Evolutionary conservation across 2,113 vertebrate species (phyloP).

Genomic region (Thomomys bottae): DNA sequence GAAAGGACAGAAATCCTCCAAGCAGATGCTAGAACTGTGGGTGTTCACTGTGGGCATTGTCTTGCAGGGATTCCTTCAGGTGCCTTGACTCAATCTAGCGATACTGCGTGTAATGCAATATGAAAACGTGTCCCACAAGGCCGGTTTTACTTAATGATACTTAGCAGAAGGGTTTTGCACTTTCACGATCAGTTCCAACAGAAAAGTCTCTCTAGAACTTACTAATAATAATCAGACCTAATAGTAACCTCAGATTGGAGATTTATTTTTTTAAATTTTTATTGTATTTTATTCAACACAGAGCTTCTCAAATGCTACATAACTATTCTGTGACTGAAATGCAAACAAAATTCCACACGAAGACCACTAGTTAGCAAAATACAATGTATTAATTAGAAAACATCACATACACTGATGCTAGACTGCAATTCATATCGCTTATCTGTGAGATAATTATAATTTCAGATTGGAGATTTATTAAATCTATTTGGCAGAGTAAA

Average conservation of each 20-base stretch:
- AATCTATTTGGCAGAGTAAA: conserved; percentile 59
- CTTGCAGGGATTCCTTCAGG: conserved; percentile 7
- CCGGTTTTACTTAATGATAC: conserved; percentile 75
- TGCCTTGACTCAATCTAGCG: conserved; percentile 35
- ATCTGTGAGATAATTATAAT: neutral
- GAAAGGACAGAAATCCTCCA: conserved; percentile 53
- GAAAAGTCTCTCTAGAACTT: conserved; percentile 76
- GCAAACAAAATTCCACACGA: too few relatives aligned
- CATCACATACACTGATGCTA: neutral
- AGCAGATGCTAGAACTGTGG: neutral
- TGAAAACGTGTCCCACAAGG: conserved; percentile 69
- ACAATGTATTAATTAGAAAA: conserved; percentile 10
- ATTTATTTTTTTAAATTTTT: too few relatives aligned
- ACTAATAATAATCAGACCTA: conserved; percentile 69
- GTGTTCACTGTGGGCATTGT: conserved; percentile 13
- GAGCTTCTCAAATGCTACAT: too few relatives aligned
- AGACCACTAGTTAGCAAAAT: neutral
- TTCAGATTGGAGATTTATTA: conserved; percentile 72
- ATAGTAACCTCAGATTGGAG: conserved; percentile 66
- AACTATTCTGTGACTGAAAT: neutral
- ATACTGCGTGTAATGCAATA: conserved; percentile 47
- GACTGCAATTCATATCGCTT: neutral
- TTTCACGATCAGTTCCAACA: conserved; percentile 71
- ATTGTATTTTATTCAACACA: neutral
- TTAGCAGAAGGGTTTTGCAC: conserved; percentile 71